Evolutionary conservation across 2,888 invertebrate species (phyloP).

Genomic region (Danaus chrysippus): DNA sequence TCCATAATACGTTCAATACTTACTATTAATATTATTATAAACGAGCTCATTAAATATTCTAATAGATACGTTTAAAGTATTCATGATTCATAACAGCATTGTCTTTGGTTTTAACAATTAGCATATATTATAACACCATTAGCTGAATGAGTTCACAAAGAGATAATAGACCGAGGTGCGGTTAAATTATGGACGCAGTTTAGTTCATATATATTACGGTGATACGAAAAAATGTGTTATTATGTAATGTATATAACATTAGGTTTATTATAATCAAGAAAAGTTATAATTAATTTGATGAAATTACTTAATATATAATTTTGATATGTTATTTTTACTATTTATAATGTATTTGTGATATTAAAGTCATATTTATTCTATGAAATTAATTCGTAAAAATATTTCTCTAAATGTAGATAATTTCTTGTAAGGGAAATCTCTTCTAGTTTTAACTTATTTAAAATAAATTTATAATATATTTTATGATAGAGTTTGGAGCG

Average conservation of each 20-base stretch:
- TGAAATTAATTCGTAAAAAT: too few species aligned
- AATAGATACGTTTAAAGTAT: slow-evolving; percentile 31
- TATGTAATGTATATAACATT: neutral
- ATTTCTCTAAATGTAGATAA: too few species aligned
- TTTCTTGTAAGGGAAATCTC: too few species aligned
- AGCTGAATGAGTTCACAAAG: slow-evolving; percentile 38
- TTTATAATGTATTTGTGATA: too few species aligned
- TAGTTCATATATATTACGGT: neutral
- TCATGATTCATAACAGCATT: slow-evolving; percentile 53
- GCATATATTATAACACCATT: slow-evolving; percentile 58
- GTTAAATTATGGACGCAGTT: slow-evolving; percentile 23
- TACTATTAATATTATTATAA: slow-evolving; percentile 7
- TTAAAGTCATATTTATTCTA: too few species aligned
- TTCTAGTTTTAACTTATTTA: too few species aligned
- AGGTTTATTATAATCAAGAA: too few species aligned
- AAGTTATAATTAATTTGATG: too few species aligned
- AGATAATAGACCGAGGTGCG: slow-evolving; percentile 36
- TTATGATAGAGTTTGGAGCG: too few species aligned
- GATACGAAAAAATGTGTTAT: neutral
- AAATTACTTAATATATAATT: too few species aligned
- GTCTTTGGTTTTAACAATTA: slow-evolving; percentile 50
- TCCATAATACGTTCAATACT: neutral
- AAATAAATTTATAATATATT: too few species aligned
- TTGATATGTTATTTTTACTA: too few species aligned
- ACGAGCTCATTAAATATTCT: slow-evolving; percentile 14